A percentile compares a stretch with the other conserved stretches of the same genome.
phyloP scores from a whole-genome alignment of 2,113 vertebrate genomes.

The Jacana jacana region DNA sequence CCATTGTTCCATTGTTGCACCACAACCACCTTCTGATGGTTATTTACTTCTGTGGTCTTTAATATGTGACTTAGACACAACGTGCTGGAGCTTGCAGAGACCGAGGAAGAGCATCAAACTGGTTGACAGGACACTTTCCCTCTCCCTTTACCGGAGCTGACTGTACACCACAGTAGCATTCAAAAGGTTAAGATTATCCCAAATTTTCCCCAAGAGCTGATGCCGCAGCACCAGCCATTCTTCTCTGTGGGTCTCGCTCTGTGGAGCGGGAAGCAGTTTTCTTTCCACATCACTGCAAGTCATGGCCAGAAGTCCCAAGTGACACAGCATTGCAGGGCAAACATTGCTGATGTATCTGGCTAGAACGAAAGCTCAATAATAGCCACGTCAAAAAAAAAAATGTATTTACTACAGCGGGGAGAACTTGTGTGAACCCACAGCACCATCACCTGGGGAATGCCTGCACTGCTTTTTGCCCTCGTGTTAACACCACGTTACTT shows the following conservation, averaged over 20 bases:
- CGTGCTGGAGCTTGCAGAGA: not conserved
- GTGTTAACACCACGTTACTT: not conserved
- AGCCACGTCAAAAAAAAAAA: not conserved
- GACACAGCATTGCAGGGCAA: not conserved
- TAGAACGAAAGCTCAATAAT: not conserved
- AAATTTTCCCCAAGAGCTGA: not conserved
- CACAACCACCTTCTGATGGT: not conserved
- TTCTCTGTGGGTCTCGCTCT: not conserved
- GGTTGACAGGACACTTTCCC: not conserved
- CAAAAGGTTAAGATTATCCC: not conserved
- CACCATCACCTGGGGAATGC: conserved; percentile 66
- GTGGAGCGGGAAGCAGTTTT: not conserved
- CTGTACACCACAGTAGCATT: not conserved
- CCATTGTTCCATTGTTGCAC: rapidly evolving
- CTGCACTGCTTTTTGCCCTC: not conserved
- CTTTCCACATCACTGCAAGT: not conserved
- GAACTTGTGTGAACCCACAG: conserved; percentile 57
- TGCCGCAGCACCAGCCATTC: not conserved
- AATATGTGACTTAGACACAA: not conserved
- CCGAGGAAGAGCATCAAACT: not conserved
- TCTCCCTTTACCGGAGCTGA: not conserved
- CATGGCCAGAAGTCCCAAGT: not conserved
- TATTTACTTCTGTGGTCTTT: not conserved
- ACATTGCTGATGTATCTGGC: not conserved
- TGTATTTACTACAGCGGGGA: not conserved